Conservation (phyloP, 2,113 vertebrate species). For the Emydocephalus ijimae region DNA sequence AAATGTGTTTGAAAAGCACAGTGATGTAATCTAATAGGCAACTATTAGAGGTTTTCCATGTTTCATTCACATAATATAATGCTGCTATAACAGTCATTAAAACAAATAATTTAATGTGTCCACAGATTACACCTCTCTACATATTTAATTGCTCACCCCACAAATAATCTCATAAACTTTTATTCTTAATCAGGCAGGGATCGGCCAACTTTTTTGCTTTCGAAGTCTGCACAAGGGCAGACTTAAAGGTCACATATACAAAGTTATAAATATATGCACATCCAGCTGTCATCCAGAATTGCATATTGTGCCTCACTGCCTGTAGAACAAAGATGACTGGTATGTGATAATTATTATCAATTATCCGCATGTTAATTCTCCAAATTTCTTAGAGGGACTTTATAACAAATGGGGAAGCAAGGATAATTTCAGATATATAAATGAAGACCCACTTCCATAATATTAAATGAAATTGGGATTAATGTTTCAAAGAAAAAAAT, state of each 20-base stretch:
- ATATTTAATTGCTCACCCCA: neutral
- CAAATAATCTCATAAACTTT: neutral
- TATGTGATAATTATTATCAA: neutral
- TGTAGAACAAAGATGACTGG: neutral
- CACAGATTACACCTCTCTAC: neutral
- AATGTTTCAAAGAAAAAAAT: neutral
- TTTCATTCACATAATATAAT: neutral
- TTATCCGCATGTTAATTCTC: neutral
- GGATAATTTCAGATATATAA: neutral
- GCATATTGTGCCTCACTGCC: neutral
- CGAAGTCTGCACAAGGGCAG: neutral
- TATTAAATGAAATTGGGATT: neutral
- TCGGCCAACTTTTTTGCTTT: neutral
- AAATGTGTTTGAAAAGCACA: neutral
- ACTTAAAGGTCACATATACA: neutral
- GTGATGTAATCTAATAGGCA: neutral
- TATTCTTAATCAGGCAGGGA: neutral
- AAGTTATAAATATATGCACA: neutral
- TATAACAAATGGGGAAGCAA: neutral
- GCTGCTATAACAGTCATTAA: neutral
- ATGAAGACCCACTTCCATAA: neutral
- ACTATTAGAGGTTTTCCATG: neutral
- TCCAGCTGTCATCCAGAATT: neutral
- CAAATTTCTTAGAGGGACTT: neutral
- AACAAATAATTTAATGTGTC: neutral